These are phyloP conservation scores for Aquatica leii DNA, from an alignment of 2,888 invertebrate genomes.

Conservation along the genomic window DNA sequence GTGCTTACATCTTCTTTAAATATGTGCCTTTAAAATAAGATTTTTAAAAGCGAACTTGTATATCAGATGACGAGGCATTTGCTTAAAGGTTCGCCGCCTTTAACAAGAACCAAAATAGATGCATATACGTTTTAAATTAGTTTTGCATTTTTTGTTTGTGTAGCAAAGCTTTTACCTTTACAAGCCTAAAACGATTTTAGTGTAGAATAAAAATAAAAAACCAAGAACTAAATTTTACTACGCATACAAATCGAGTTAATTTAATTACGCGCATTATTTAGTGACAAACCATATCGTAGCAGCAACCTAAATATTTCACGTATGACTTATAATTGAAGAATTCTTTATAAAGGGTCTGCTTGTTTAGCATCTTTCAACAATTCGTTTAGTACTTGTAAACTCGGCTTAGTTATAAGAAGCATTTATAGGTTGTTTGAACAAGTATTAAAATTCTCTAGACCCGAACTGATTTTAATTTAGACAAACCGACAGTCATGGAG, in stretches of 20 bases:
- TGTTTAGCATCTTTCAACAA: conserved; percentile 29
- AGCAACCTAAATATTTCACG: conserved; percentile 32
- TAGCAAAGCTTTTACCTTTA: no score
- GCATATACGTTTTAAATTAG: not conserved
- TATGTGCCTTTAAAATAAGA: no score
- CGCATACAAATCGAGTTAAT: not conserved
- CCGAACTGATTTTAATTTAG: conserved; percentile 18
- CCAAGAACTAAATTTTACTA: no score
- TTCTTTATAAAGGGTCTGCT: conserved; percentile 20
- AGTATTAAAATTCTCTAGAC: conserved; percentile 23
- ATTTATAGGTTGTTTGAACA: conserved; percentile 26
- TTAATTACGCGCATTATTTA: conserved; percentile 6
- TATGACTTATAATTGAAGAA: conserved; percentile 28
- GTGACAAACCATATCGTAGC: conserved; percentile 15
- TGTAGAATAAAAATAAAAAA: no score
- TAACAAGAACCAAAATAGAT: conserved; percentile 1
- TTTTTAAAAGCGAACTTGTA: not conserved
- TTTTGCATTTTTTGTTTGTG: no score
- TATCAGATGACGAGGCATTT: conserved; percentile 1
- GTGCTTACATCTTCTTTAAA: no score
- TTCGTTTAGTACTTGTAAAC: conserved; percentile 29
- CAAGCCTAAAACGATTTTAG: no score
- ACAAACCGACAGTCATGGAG: conserved; percentile 22
- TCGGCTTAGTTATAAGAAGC: conserved; percentile 22
- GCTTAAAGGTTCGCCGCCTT: conserved; percentile 1